These are phyloP conservation scores for Varecia variegata DNA, from an alignment of 2,797 vertebrate species.

Conservation along the genomic window DNA sequence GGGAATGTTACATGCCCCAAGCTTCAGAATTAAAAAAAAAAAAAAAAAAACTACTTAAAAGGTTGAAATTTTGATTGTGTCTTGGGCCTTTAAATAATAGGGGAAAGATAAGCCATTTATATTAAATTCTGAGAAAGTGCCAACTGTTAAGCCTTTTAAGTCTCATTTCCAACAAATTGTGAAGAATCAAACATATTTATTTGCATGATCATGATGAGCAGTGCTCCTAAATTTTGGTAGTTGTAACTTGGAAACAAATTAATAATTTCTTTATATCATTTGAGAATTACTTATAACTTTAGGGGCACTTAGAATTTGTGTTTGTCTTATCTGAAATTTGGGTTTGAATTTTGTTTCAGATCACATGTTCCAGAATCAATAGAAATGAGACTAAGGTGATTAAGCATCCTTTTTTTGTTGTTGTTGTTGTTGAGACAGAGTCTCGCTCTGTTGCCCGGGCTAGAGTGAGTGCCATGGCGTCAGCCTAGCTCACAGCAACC, in stretches of 20 bases:
- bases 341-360: slow-evolving; percentile 33
- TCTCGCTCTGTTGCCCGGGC: too few species aligned
- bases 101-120: not conserved
- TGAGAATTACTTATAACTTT: not conserved
- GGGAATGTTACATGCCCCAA: not conserved
- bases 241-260: not conserved
- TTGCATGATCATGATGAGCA: not conserved
- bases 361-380: not conserved
- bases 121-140: not conserved
- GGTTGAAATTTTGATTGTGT: not conserved
- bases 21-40: not conserved
- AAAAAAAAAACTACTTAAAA: not conserved
- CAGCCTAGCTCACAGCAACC: too few species aligned
- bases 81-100: not conserved
- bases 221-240: not conserved
- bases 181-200: not conserved
- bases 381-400: not conserved
- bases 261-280: not conserved
- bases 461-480: too few species aligned
- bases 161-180: not conserved
- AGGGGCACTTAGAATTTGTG: not conserved
- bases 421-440: too few species aligned
- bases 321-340: slow-evolving; percentile 26
- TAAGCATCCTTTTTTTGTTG: not conserved
- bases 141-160: not conserved